phyloP scores from a whole-genome alignment of 2,797 vertebrate species.

The Phalanger gymnotis region DNA sequence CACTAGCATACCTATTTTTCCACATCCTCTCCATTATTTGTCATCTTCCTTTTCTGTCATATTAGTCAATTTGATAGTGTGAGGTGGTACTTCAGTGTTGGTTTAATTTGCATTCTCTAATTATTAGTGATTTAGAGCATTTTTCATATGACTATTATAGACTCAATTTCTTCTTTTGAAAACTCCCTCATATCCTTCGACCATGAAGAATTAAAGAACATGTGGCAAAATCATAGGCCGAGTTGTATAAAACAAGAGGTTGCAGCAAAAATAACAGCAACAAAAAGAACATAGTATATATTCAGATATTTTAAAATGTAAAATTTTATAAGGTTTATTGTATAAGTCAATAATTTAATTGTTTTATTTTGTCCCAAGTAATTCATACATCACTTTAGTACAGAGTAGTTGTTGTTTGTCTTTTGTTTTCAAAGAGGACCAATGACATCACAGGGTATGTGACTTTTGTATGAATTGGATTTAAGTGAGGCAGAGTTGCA shows the following conservation, averaged over 20 bases:
- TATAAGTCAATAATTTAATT: background rate
- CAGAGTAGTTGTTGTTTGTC: background rate
- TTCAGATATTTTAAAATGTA: background rate
- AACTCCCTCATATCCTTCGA: background rate
- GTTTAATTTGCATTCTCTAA: background rate
- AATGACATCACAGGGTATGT: background rate
- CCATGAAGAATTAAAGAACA: background rate
- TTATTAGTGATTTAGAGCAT: background rate
- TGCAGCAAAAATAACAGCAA: background rate
- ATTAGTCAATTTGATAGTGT: background rate
- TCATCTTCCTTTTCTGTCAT: background rate
- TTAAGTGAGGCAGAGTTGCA: background rate
- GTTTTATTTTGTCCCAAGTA: background rate
- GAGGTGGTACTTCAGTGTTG: background rate
- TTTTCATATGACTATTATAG: background rate
- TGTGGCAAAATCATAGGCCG: background rate
- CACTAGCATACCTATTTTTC: background rate
- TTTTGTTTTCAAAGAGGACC: background rate
- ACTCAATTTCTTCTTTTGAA: background rate
- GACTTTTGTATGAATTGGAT: background rate
- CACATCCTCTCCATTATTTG: background rate
- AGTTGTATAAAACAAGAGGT: background rate
- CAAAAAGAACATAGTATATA: background rate
- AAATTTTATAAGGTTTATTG: background rate
- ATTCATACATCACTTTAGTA: background rate